Percentiles rank a stretch among this genome's conserved stretches.
These are phyloP conservation scores for Petrosia ficiformis DNA, from an alignment of 37 sponge, comb jelly and placozoan species.

Conservation along the genomic window DNA sequence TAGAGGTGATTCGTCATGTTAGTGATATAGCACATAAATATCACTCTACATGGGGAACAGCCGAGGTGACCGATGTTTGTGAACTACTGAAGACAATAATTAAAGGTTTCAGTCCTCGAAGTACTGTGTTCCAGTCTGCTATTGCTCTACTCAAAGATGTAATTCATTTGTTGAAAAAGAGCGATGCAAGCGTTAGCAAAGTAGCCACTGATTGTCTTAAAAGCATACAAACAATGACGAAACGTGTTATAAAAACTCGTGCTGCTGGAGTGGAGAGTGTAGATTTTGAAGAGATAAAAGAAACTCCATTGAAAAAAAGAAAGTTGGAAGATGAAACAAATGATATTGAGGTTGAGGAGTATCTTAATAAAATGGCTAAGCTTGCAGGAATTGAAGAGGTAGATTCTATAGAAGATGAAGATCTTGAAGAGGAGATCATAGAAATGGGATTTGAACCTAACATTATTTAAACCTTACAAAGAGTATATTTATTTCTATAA, in stretches of 20 bases:
- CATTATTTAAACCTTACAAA: slow-evolving; percentile 3
- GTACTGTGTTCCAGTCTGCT: slow-evolving; percentile 36
- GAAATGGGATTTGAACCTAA: slow-evolving; percentile 46
- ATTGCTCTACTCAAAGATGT: slow-evolving; percentile 42
- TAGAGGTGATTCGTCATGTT: slow-evolving; percentile 37
- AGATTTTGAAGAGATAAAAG: not conserved
- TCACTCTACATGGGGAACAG: slow-evolving; percentile 13
- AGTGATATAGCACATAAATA: slow-evolving; percentile 17
- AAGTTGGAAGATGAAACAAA: not conserved
- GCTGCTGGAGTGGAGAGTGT: not conserved
- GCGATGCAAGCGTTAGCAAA: not conserved
- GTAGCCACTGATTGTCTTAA: not conserved
- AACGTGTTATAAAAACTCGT: not conserved
- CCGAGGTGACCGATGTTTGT: not conserved
- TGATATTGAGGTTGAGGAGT: not conserved
- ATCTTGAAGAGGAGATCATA: slow-evolving; percentile 21
- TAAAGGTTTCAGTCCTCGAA: not conserved
- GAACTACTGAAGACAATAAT: not conserved
- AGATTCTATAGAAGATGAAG: not conserved
- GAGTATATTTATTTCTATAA: not conserved
- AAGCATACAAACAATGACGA: not conserved
- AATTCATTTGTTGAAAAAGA: too few species aligned
- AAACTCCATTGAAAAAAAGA: not conserved
- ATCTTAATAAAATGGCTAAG: slow-evolving; percentile 3
- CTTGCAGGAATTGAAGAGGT: slow-evolving; percentile 25